Conservation (phyloP, 2,888 invertebrate genomes). For the Epistrophe grossulariae region DNA sequence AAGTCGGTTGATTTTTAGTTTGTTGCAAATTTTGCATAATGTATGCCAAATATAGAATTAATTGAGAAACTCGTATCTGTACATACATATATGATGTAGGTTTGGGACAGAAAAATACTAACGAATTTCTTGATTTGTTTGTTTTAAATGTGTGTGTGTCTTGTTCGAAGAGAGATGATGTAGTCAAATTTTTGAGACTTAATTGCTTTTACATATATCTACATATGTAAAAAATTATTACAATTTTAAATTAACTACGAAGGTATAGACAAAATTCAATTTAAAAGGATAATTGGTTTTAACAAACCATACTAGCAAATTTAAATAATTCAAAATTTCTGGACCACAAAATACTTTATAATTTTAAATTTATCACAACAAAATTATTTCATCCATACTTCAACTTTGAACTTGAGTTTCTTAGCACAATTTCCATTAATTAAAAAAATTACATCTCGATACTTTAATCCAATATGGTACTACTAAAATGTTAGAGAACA, state of each 20-base stretch:
- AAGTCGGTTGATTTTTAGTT: slow-evolving; percentile 8
- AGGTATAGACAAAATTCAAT: background rate
- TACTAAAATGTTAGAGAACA: no score
- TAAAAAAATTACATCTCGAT: no score
- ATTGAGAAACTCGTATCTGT: slow-evolving; percentile 14
- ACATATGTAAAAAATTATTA: background rate
- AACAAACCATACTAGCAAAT: no score
- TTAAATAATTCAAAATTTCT: no score
- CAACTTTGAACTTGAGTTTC: no score
- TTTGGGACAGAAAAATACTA: background rate
- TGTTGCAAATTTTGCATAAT: slow-evolving; percentile 20
- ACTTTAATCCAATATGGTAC: no score
- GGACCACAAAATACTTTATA: no score
- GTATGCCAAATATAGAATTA: slow-evolving; percentile 7
- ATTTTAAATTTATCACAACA: no score
- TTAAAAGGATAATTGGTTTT: background rate
- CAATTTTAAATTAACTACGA: background rate
- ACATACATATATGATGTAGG: background rate
- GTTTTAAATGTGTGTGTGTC: background rate
- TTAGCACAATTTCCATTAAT: no score
- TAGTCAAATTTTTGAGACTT: background rate
- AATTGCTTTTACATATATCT: background rate
- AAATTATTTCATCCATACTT: no score
- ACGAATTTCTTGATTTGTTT: slow-evolving; percentile 6
- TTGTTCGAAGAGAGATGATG: background rate